These are phyloP conservation scores for Phyto melanocephala DNA, from an alignment of 2,888 invertebrate species.

Conservation along the genomic window DNA sequence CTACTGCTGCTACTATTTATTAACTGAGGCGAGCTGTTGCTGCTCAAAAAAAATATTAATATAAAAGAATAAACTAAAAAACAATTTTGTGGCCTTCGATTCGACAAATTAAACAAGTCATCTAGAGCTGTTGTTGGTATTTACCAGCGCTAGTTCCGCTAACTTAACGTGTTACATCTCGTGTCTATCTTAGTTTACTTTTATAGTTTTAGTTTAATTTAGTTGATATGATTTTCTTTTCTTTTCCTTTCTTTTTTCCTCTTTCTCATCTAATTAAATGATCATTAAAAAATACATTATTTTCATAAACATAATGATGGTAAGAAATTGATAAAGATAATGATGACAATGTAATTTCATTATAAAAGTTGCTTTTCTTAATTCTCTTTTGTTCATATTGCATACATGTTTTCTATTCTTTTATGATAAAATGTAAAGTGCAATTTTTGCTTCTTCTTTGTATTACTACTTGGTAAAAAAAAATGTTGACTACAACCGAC, in stretches of 20 bases:
- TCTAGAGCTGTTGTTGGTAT: conserved; percentile 13
- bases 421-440: conserved; percentile 19
- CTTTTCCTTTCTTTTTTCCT: neutral
- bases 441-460: neutral
- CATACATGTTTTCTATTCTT: neutral
- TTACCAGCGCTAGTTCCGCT: conserved; percentile 57
- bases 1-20: neutral
- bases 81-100: conserved; percentile 66
- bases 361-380: neutral
- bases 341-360: neutral
- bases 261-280: conserved; percentile 9
- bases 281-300: neutral
- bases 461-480: neutral
- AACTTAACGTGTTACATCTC: conserved; percentile 63
- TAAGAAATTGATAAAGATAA: neutral
- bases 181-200: conserved; percentile 59
- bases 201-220: conserved; percentile 38
- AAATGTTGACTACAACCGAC: neutral
- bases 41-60: neutral
- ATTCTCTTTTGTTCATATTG: neutral
- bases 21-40: conserved; percentile 36
- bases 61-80: conserved; percentile 1
- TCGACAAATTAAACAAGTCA: conserved; percentile 69
- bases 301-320: neutral
- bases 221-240: conserved; percentile 46